Evolutionary conservation across 2,888 invertebrate genomes (phyloP).

Genomic region (Oegoconia quadripuncta): DNA sequence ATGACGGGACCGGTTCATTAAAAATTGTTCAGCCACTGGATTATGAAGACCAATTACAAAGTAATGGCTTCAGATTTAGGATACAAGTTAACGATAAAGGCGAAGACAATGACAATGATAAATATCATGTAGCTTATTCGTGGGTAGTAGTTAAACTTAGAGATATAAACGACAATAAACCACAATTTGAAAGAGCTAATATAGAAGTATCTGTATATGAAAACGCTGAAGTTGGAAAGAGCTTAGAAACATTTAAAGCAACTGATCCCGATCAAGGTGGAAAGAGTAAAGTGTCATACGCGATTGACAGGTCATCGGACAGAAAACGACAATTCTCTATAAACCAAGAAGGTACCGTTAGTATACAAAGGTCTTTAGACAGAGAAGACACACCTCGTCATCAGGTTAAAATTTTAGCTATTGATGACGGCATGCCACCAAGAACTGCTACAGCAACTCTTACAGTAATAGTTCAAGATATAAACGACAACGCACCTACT

Average conservation of each 20-base stretch:
- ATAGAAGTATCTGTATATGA: slow-evolving; percentile 95
- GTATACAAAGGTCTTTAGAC: slow-evolving; percentile 94
- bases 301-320: slow-evolving; percentile 95
- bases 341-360: slow-evolving; percentile 96
- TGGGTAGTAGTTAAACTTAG: slow-evolving; percentile 96
- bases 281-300: slow-evolving; percentile 93
- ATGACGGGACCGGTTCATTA: slow-evolving; percentile 95
- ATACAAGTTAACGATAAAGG: slow-evolving; percentile 97
- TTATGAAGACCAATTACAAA: slow-evolving; percentile 96
- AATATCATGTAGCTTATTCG: slow-evolving; percentile 97
- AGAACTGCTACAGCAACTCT: slow-evolving; percentile 96
- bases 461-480: slow-evolving; percentile 96
- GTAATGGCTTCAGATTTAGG: slow-evolving; percentile 96
- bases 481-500: slow-evolving; percentile 96
- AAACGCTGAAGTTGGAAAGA: slow-evolving; percentile 94
- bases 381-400: slow-evolving; percentile 97
- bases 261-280: slow-evolving; percentile 98
- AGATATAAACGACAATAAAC: slow-evolving; percentile 98
- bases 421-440: slow-evolving; percentile 95
- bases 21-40: slow-evolving; percentile 97
- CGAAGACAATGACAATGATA: slow-evolving; percentile 97
- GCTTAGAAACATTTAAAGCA: slow-evolving; percentile 95
- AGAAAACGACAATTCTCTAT: slow-evolving; percentile 96
- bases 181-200: slow-evolving; percentile 95
- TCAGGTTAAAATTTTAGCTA: slow-evolving; percentile 97